Evolutionary conservation across 2,797 vertebrate species (phyloP), one percentile per base, ranked within the genome.

Genomic region (Sternarchorhynchus goeldii): DNA sequence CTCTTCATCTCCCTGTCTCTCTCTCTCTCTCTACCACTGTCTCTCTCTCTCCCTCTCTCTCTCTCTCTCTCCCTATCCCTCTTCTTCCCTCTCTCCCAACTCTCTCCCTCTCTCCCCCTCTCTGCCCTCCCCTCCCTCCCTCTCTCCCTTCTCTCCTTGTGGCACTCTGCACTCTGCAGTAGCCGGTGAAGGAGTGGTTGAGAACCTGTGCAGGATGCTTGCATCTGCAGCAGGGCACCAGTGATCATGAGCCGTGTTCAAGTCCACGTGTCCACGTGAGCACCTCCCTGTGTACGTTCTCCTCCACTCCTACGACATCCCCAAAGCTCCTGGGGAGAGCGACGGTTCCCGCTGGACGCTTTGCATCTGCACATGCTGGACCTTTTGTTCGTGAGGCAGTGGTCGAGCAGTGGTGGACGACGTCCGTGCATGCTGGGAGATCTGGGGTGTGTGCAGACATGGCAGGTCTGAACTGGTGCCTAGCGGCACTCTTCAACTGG

Each of bases 381-480:
- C 41, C 21, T 41, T 53, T 62, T 63, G 57, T 73, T 53, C 36
- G 62, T 10, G 34, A 55, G 59, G 65, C 63, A 34, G 60, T 53
- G 73, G 36, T 31, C 56, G 64, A 70, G 79, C 72, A 70, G 81
- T 74, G 75, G 75, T 25, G 57, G 59, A 77, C 4, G 32, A 60
- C 56, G 77, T 69, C 55, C 21, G 21, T 65, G 79, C 50, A 78
- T 75, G 62, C 41, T 60, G 60, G 82, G 66, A 39, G 36, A 69
- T 21, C 41, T 16, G 36, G 75, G 55, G 73, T 39, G 29, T 56
- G 66, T 50, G 59, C 60, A 66, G 90, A 85, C 67, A 97, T 98
- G 96, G 94, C 94, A 78, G 89, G 94, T 75, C 88, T 95, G 76
- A 87, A 91, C 86, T 95, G 95, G 94, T 97, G 96, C 88, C 93